These are phyloP conservation scores for Lithophane socia DNA, from an alignment of 2,888 invertebrate species.

Conservation along the genomic window DNA sequence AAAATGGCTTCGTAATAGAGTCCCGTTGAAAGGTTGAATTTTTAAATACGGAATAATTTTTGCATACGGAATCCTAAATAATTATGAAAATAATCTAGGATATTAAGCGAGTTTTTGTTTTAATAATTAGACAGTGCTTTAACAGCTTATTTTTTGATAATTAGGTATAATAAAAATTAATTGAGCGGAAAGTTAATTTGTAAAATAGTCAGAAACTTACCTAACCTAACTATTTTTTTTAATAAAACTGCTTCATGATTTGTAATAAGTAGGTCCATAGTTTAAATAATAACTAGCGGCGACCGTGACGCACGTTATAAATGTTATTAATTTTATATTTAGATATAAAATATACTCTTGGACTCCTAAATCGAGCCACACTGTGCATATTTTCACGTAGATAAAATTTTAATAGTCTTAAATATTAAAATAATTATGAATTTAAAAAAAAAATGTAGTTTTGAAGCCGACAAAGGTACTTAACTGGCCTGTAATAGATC, in stretches of 20 bases:
- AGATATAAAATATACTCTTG: not conserved
- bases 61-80: slow-evolving; percentile 5
- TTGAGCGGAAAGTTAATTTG: slow-evolving; percentile 41
- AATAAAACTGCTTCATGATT: not conserved
- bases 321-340: not conserved
- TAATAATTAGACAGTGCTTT: slow-evolving; percentile 25
- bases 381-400: too few species aligned
- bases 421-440: too few species aligned
- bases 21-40: not conserved
- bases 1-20: not conserved
- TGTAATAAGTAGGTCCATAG: too few species aligned
- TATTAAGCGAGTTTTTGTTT: slow-evolving; percentile 6
- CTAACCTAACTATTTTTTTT: not conserved
- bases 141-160: slow-evolving; percentile 38
- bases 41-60: too few species aligned
- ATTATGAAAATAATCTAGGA: slow-evolving; percentile 8
- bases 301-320: not conserved
- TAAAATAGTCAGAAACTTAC: not conserved
- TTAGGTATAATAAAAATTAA: slow-evolving; percentile 32
- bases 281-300: not conserved
- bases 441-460: too few species aligned
- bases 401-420: too few species aligned
- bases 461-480: too few species aligned
- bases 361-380: too few species aligned
- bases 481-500: too few species aligned